A percentile compares a stretch with the other conserved stretches of the same genome.
These are phyloP conservation scores for Onychomys arenicola DNA, from an alignment of 2,797 vertebrate species.

Conservation along the genomic window DNA sequence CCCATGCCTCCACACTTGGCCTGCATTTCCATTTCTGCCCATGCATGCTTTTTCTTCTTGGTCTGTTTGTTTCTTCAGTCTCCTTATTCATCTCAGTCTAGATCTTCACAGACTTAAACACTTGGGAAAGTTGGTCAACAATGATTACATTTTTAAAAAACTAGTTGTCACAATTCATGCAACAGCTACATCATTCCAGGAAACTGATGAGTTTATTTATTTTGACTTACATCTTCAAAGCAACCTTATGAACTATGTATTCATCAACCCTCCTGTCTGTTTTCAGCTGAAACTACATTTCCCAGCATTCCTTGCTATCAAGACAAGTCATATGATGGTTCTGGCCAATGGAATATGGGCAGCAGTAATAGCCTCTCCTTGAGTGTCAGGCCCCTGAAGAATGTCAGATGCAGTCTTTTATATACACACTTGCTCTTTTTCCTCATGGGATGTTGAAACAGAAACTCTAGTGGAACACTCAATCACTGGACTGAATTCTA, in stretches of 20 bases:
- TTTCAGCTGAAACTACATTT: constrained; percentile 63
- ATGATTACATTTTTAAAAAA: not conserved
- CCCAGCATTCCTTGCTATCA: constrained; percentile 48
- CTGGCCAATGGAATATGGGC: constrained; percentile 39
- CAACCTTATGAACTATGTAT: not conserved
- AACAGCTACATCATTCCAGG: not conserved
- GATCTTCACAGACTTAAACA: constrained; percentile 28
- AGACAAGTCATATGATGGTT: constrained; percentile 13
- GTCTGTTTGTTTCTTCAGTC: not conserved
- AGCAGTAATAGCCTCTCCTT: not conserved
- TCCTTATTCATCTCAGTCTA: constrained; percentile 18
- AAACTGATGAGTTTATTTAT: constrained; percentile 40
- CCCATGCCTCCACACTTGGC: not conserved
- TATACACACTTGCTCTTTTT: not conserved
- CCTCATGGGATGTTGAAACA: not conserved
- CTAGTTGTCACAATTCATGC: not conserved
- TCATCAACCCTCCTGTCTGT: not conserved
- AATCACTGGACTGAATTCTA: not conserved
- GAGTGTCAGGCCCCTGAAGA: not conserved
- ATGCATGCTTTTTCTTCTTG: not conserved
- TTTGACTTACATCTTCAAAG: constrained; percentile 39
- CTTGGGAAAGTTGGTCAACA: constrained; percentile 60
- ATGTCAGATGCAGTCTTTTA: not conserved
- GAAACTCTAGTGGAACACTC: not conserved
- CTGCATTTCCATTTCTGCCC: not conserved